Conservation (phyloP, 2,113 vertebrate species). For the Papio anubis region DNA sequence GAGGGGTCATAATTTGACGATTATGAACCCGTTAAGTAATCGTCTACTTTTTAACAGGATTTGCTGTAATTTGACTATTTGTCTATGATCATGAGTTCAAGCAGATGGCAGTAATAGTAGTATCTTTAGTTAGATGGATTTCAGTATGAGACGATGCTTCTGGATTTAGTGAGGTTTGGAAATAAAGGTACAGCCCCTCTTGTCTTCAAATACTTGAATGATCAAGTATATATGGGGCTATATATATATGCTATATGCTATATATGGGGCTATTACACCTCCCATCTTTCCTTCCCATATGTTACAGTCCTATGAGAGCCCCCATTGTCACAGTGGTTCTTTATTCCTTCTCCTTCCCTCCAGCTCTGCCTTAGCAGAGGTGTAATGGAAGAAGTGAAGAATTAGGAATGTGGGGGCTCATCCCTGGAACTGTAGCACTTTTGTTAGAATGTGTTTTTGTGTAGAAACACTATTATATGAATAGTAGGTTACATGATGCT, state of each 20-base stretch:
- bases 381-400: not conserved
- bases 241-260: not conserved
- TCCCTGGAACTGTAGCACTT: not conserved
- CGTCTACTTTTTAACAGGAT: not conserved
- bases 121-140: not conserved
- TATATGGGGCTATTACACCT: not conserved
- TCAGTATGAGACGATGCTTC: not conserved
- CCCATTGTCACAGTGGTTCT: not conserved
- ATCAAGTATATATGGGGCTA: not conserved
- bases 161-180: not conserved
- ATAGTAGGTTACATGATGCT: not conserved
- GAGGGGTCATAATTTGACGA: not conserved
- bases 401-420: not conserved
- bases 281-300: not conserved
- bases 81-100: not conserved
- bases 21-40: conserved; percentile 13
- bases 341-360: not conserved
- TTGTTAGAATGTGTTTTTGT: not conserved
- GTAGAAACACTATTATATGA: not conserved
- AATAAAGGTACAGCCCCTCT: not conserved
- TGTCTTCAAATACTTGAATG: not conserved
- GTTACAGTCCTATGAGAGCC: not conserved
- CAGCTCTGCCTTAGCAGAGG: not conserved
- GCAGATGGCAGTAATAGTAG: not conserved
- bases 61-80: conserved; percentile 24